Evolutionary conservation across 1,140 invertebrate genomes (phyloP).

Genomic region (Drosophila ohnishii): DNA sequence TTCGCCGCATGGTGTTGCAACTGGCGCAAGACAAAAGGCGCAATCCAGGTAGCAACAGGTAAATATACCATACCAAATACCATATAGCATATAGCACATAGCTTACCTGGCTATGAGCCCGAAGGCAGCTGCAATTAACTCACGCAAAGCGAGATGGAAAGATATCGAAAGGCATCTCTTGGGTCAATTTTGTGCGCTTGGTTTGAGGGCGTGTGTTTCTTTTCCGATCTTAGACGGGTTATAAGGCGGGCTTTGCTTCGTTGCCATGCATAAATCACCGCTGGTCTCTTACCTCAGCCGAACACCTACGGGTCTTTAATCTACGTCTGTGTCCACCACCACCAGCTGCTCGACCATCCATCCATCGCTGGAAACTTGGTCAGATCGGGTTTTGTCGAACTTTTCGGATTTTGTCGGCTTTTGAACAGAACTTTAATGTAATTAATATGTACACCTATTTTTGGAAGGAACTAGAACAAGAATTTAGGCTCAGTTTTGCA

Average conservation of each 20-base stretch:
- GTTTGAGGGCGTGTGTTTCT: conserved; percentile 27
- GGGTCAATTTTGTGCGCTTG: conserved; percentile 64
- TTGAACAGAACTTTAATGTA: conserved; percentile 35
- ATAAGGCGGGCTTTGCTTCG: conserved; percentile 7
- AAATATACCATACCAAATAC: conserved; percentile 24
- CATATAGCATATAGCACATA: conserved; percentile 9
- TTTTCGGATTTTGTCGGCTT: conserved; percentile 4
- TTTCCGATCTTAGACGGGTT: conserved; percentile 27
- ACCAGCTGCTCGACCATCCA: conserved; percentile 31
- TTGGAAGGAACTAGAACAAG: conserved; percentile 41
- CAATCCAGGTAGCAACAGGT: conserved; percentile 64
- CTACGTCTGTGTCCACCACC: conserved; percentile 38
- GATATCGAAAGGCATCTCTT: conserved; percentile 52
- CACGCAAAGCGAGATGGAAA: conserved; percentile 36
- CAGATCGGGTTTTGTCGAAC: conserved; percentile 44
- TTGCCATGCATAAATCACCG: conserved; percentile 50
- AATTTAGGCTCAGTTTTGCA: conserved; percentile 32
- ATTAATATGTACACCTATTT: conserved; percentile 59
- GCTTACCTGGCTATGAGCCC: conserved; percentile 44
- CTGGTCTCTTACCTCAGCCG: conserved; percentile 5
- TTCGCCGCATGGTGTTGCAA: conserved; percentile 64
- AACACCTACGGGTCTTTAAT: conserved; percentile 55
- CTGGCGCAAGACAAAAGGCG: conserved; percentile 58
- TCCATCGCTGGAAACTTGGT: conserved; percentile 27
- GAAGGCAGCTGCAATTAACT: conserved; percentile 67